Conservation (phyloP, 2,888 invertebrate species). For the Drosophila parthenogenetica region DNA sequence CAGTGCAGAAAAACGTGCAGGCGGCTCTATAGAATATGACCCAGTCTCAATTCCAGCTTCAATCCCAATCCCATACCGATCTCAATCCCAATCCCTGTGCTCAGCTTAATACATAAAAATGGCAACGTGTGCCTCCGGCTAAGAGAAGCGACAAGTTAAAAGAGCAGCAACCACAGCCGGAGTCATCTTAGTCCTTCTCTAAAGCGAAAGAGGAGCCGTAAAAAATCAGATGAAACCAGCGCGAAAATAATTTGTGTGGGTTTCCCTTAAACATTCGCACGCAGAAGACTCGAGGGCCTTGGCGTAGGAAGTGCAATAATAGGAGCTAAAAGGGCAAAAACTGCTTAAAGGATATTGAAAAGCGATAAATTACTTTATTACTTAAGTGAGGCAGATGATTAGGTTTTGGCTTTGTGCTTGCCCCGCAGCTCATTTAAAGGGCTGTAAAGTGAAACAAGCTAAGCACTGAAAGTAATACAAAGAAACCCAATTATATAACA, state of each 20-base stretch:
- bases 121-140: constrained; percentile 74
- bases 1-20: constrained; percentile 48
- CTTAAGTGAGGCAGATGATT: constrained; percentile 73
- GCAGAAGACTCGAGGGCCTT: constrained; percentile 40
- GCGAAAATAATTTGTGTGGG: constrained; percentile 76
- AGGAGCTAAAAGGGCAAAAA: constrained; percentile 58
- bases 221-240: constrained; percentile 63
- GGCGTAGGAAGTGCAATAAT: constrained; percentile 50
- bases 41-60: constrained; percentile 28
- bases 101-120: constrained; percentile 67
- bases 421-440: constrained; percentile 47
- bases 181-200: constrained; percentile 16
- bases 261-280: constrained; percentile 43
- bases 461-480: constrained; percentile 6
- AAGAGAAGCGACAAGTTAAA: constrained; percentile 61
- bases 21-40: constrained; percentile 52
- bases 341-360: constrained; percentile 76
- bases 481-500: background rate
- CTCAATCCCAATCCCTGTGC: constrained; percentile 18
- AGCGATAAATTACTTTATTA: constrained; percentile 77
- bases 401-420: constrained; percentile 48
- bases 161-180: constrained; percentile 40
- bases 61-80: constrained; percentile 8
- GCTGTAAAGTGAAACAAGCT: constrained; percentile 3
- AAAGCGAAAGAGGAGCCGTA: constrained; percentile 34